Evolutionary conservation across 2,113 vertebrate genomes (phyloP).

Genomic region (Poeciliopsis prolifica): DNA sequence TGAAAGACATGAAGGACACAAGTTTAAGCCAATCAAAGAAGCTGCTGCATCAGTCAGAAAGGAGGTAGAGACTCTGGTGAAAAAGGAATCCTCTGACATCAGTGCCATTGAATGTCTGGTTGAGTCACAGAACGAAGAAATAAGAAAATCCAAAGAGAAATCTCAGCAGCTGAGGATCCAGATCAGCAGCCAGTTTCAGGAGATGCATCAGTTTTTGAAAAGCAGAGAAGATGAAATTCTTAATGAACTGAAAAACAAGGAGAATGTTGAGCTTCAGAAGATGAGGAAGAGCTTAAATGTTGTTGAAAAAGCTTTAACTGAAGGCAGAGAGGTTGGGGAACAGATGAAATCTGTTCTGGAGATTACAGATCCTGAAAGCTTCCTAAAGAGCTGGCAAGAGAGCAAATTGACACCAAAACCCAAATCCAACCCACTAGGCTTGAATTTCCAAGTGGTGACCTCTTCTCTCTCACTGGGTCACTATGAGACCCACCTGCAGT

Average conservation of each 20-base stretch:
- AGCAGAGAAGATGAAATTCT: slow-evolving; percentile 60
- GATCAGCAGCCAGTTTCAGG: slow-evolving; percentile 53
- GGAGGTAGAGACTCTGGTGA: slow-evolving; percentile 21
- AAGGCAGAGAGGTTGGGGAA: slow-evolving; percentile 33
- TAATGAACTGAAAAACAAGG: slow-evolving; percentile 24
- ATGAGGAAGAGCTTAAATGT: slow-evolving; percentile 23
- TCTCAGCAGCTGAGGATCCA: slow-evolving; percentile 36
- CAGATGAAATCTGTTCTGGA: slow-evolving; percentile 24
- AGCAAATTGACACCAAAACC: background rate
- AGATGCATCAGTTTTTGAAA: slow-evolving; percentile 60
- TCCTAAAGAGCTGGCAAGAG: slow-evolving; percentile 59
- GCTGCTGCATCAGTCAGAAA: slow-evolving; percentile 40
- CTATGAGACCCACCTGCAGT: slow-evolving; percentile 65
- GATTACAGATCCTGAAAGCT: slow-evolving; percentile 19
- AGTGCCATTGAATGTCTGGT: background rate
- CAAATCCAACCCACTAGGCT: slow-evolving; percentile 2
- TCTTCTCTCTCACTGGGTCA: slow-evolving; percentile 49
- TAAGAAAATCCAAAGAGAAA: slow-evolving; percentile 46
- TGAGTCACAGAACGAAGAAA: slow-evolving; percentile 38
- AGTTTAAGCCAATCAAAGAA: slow-evolving; percentile 64
- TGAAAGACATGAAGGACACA: slow-evolving; percentile 55
- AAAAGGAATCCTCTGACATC: slow-evolving; percentile 30
- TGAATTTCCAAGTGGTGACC: slow-evolving; percentile 22
- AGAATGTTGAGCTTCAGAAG: slow-evolving; percentile 6
- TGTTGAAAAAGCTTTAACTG: slow-evolving; percentile 35